Evolutionary conservation across 2,888 invertebrate genomes (phyloP), one percentile per base, ranked within the genome.

Genomic region (Dolichomitus sp.): DNA sequence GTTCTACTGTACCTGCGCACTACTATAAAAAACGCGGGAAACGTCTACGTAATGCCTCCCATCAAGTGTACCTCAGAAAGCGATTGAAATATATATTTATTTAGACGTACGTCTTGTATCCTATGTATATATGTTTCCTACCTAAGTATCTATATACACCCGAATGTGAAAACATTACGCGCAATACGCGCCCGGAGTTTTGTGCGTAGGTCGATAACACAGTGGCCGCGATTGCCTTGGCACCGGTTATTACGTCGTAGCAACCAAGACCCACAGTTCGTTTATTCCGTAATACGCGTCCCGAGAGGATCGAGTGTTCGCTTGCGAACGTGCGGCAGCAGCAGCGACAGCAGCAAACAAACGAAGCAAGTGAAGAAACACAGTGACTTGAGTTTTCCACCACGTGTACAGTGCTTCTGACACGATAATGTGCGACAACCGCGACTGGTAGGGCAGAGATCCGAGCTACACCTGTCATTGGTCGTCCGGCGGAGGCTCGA

Each of bases 401-500:
- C 80, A 80, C 80, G 80, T 80, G 80, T 75, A 63, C 40, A 61
- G 45, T 54, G 45, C 23, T 17, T 48, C 57, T 57, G 73, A 65
- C 74, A 63, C 40, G 37, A 37, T 11, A 50, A 14, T 11, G 33
- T 33, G n/a, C 14, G 17, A 27, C n/a, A n/a, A 33, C 23, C n/a
- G 54, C 27, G 54, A 27, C 54, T 54, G 76, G 40, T 76, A 61
- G 48, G 40, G 57, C 50, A 19, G 65, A 37, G 48, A 65, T 37
- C 33, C 45, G 17, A 65, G 17, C 33, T 27, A 69, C 81, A 83
- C 83, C 86, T 86, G 86, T 83, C 85, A 90, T 90, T 90, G 90
- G 90, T 70, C 37, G 81, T 45, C 27, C 33, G 70, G 30, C 74
- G 88, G 90, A 83, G 90, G 90, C 90, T 89, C 90, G 90, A 75